These are phyloP conservation scores for Metridium senile DNA, from an alignment of 92 coral and sea anemone genomes.

Conservation along the genomic window DNA sequence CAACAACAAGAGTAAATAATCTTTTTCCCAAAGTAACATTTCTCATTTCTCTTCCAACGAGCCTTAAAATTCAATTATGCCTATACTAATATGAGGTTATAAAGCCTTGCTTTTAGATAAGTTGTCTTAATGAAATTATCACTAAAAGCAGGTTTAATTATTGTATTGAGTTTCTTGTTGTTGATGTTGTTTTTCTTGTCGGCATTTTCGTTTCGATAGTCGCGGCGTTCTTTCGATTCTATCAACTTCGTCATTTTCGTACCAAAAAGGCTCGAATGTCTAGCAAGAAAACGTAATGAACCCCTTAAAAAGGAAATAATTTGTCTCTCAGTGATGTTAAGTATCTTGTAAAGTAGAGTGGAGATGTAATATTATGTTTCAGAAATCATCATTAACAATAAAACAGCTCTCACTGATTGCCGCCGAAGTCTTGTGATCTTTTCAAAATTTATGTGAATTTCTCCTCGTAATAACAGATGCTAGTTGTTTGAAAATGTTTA, in stretches of 20 bases:
- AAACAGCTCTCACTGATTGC: conserved; percentile 15
- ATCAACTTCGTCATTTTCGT: too few relatives aligned
- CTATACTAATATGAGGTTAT: too few relatives aligned
- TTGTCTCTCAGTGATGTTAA: not conserved
- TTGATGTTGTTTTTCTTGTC: not conserved
- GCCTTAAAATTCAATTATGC: too few relatives aligned
- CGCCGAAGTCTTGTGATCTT: conserved; percentile 24
- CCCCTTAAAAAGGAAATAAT: not conserved
- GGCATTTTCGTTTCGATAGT: not conserved
- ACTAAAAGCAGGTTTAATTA: not conserved
- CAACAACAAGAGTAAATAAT: too few relatives aligned
- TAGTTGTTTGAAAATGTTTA: conserved; percentile 6
- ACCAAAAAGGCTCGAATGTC: not conserved
- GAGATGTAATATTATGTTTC: conserved; percentile 16
- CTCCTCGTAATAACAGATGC: conserved; percentile 12
- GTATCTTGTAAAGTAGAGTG: conserved; percentile 17
- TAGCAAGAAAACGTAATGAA: not conserved
- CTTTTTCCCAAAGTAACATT: too few relatives aligned
- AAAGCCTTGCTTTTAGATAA: not conserved
- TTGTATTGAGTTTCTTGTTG: not conserved
- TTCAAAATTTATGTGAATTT: conserved; percentile 32
- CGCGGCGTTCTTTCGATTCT: not conserved
- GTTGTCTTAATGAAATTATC: not conserved
- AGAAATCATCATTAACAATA: conserved; percentile 9
- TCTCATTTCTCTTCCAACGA: too few relatives aligned